Base-by-base conservation (phyloP, 2,888 invertebrate species). In the Eupeodes latifasciatus region DNA sequence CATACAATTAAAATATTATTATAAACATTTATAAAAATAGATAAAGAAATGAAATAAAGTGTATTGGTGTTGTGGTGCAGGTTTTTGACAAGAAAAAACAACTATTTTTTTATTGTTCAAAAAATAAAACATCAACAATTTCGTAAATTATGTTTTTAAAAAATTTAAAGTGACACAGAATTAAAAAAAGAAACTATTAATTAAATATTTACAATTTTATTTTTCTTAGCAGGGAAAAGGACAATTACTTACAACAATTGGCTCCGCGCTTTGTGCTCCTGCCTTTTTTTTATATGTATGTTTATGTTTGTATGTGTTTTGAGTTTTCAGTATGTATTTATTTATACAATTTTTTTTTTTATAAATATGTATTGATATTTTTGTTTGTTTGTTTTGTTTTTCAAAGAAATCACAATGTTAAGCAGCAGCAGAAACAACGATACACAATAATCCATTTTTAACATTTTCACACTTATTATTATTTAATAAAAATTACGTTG, bases 221-320 rank as follows among this genome's bases (percentile, higher is more conserved):
- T 40, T 62, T 59, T 85, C 53, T 80, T 76, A 81, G 84, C 74
- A 81, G 84, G 69, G 80, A 67, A 67, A 12, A 16, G 61, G 84
- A 75, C 81, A 85, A 78, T 92, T 95, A 97, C 98, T 98, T 97
- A 98, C 98, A 96, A 98, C 97, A 94, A 98, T 98, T 94, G 98
- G 98, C 95, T 98, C 98, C 95, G 97, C 97, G 96, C 97, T 96
- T 95, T 95, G 96, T 95, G 96, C 96, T 95, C 96, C 96, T 95
- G 96, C 95, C 96, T 96, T 96, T 66, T 66, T 47, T 66, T 12
- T 27, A 9, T 47, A 14, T 59, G 19, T 47, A 14, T 66, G 49
- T 89, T 49, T 69, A 36, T 59, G 10, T 59, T n/a, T 59, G 5
- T 16, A n/a, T 16, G 16, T 49, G n/a, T n/a, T 34, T 59, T 7